Percentiles rank a stretch among this genome's conserved stretches.
These are phyloP conservation scores for Steromphala cineraria DNA, from an alignment of 2,888 invertebrate species.

Conservation along the genomic window DNA sequence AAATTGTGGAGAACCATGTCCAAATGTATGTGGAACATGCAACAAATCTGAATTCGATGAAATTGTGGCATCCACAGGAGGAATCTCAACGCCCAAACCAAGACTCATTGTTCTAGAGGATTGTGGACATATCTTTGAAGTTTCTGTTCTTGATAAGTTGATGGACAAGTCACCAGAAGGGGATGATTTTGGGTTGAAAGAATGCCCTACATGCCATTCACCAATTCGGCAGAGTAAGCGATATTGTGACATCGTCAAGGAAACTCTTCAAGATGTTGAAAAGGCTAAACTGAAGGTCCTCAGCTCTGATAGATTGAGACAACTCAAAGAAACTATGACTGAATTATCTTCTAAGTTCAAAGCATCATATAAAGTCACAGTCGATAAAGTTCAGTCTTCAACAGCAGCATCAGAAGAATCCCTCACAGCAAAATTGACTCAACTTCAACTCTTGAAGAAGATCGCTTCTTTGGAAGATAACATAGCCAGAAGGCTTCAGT, in stretches of 20 bases:
- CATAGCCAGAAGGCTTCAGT: not conserved
- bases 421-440: not conserved
- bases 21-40: constrained; percentile 80
- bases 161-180: constrained; percentile 75
- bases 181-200: constrained; percentile 54
- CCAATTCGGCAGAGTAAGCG: constrained; percentile 79
- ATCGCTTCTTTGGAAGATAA: not conserved
- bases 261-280: constrained; percentile 72
- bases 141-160: constrained; percentile 69
- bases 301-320: constrained; percentile 4
- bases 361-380: not conserved
- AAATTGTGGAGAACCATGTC: constrained; percentile 84
- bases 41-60: constrained; percentile 59
- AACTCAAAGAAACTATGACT: not conserved
- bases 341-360: not conserved
- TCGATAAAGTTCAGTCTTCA: not conserved
- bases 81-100: constrained; percentile 77
- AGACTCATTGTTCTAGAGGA: constrained; percentile 59
- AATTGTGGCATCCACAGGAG: constrained; percentile 76
- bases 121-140: constrained; percentile 71
- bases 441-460: not conserved
- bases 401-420: not conserved
- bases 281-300: constrained; percentile 54
- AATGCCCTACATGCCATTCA: constrained; percentile 80
- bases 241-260: constrained; percentile 78